Evolutionary conservation across 2,888 invertebrate species (phyloP).

Genomic region (Girardia tigrina): DNA sequence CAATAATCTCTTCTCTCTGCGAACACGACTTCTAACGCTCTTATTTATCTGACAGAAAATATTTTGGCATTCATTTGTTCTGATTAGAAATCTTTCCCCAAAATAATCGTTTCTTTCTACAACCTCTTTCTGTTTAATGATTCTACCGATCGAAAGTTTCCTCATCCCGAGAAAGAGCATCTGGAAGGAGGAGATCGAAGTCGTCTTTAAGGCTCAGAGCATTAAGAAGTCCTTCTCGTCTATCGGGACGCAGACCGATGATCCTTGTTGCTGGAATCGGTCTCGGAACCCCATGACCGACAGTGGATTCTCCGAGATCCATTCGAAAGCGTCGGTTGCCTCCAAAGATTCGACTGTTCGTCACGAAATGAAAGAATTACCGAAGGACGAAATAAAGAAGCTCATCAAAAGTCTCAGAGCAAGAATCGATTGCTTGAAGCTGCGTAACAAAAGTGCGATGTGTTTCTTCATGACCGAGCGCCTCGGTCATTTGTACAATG

Average conservation of each 20-base stretch:
- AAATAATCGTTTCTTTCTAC: too few relatives aligned
- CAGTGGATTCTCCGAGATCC: not conserved
- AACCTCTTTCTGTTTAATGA: too few relatives aligned
- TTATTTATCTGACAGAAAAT: too few relatives aligned
- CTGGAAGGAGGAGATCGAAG: not conserved
- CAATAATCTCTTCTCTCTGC: too few relatives aligned
- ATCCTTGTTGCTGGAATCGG: not conserved
- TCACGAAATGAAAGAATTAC: not conserved
- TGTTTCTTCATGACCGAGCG: not conserved
- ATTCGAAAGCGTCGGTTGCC: not conserved
- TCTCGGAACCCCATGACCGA: not conserved
- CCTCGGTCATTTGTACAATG: not conserved
- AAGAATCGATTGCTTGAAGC: constrained; percentile 4
- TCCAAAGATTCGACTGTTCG: not conserved
- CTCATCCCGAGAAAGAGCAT: not conserved
- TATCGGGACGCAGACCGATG: not conserved
- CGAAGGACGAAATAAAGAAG: not conserved
- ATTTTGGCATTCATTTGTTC: too few relatives aligned
- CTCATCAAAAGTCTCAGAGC: not conserved
- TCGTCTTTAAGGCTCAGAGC: not conserved
- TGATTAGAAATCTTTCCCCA: too few relatives aligned
- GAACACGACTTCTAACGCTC: too few relatives aligned
- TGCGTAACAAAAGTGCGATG: constrained; percentile 1
- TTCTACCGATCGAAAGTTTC: not conserved
- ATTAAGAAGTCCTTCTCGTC: not conserved